Base-by-base conservation (phyloP, 2,797 vertebrate species). In the Bovichtus diacanthus region DNA sequence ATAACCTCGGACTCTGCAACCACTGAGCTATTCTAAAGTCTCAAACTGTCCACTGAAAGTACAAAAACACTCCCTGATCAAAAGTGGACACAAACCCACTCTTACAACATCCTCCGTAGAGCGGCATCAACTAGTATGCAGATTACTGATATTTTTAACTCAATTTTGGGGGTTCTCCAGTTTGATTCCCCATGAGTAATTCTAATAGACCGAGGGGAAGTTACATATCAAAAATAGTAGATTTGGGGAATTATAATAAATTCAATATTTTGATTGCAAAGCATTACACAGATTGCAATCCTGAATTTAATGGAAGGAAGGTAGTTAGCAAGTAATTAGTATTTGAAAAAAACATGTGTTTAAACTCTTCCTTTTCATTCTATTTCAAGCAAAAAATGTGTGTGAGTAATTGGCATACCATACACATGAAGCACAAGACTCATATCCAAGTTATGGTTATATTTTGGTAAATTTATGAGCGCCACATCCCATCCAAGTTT, bases 31-130 rank as follows among this genome's bases (percentile, higher is more conserved):
- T 86, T 86, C 43, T 66, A 6, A 68, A 43, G 34, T 49, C 51
- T 62, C 6, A 82, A 75, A 87, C 11, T 73, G 21, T 36, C 60
- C 79, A 61, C 47, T 54, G n/a, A 62, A 91, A 90, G 75, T 83
- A 81, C 85, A 12, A 70, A 54, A 82, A 85, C 44, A 83, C 49
- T 61, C 72, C 74, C 27, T 3, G 3, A 49, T 65, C 27, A 67
- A 69, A 68, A 34, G 46, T 67, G 56, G 56, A 74, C 38, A 59
- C 63, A 68, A 80, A 39, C 64, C 82, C 76, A 0, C 19, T 86
- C 54, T 89, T 90, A 81, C 84, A 74, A 66, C 78, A 89, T 83
- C 27, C 9, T 38, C 19, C 34, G 18, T 9, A 38, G 11, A 69
- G 34, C 13, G 46, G 29, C n/a, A 46, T 62, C 12, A 31, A 12